Conservation (phyloP, 2,797 vertebrate species). For the Cynopterus sphinx region DNA sequence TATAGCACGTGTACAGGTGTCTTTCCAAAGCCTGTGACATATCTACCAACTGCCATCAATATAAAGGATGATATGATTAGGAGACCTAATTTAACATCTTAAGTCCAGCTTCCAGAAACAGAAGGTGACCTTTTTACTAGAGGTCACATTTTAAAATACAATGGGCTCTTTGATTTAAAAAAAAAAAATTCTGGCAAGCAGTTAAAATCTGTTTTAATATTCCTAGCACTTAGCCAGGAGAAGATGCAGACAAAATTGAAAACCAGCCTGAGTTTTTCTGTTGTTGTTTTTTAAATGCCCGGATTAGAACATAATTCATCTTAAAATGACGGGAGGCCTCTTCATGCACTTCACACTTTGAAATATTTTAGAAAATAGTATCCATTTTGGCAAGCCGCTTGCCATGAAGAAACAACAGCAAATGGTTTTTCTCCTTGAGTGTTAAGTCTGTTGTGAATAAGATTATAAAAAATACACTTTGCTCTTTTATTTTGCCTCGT, state of each 20-base stretch:
- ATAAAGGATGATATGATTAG: not conserved
- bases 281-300: conserved; percentile 66
- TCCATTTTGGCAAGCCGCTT: conserved; percentile 75
- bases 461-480: conserved; percentile 68
- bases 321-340: conserved; percentile 70
- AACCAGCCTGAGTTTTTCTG: conserved; percentile 69
- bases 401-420: conserved; percentile 74
- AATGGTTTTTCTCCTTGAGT: conserved; percentile 74
- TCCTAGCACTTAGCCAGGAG: conserved; percentile 58
- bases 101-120: conserved; percentile 48
- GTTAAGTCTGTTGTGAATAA: conserved; percentile 76
- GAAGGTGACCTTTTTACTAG: conserved; percentile 32
- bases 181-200: conserved; percentile 47
- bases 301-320: conserved; percentile 75
- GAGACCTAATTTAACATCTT: conserved; percentile 31
- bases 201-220: conserved; percentile 70
- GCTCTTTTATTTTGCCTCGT: conserved; percentile 75
- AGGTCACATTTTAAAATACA: conserved; percentile 61
- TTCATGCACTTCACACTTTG: conserved; percentile 68
- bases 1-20: not conserved
- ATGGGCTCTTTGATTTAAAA: conserved; percentile 27
- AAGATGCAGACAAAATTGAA: conserved; percentile 58
- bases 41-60: not conserved
- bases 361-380: conserved; percentile 81
- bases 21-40: conserved; percentile 8